Evolutionary conservation across 2,888 invertebrate genomes (phyloP).

Genomic region (Tachina fera): DNA sequence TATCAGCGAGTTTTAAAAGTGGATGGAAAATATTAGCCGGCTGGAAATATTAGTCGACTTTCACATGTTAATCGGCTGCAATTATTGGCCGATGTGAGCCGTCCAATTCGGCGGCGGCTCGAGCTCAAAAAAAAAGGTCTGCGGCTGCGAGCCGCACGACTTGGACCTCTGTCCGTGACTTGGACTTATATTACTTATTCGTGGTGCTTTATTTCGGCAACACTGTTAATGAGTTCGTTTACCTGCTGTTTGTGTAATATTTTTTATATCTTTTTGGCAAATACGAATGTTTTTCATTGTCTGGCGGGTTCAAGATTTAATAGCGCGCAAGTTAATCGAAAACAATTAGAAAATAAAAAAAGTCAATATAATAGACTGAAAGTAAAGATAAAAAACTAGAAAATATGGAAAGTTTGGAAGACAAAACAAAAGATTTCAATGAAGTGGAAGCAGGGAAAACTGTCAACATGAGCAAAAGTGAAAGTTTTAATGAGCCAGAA

Average conservation of each 20-base stretch:
- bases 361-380: neutral
- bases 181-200: neutral
- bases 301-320: conserved; percentile 59
- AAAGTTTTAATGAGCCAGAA: conserved; percentile 54
- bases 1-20: too few relatives aligned
- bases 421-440: conserved; percentile 32
- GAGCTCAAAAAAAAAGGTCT: too few relatives aligned
- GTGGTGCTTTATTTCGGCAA: neutral
- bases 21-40: too few relatives aligned
- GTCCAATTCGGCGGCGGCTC: too few relatives aligned
- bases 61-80: too few relatives aligned
- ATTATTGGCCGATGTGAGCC: too few relatives aligned
- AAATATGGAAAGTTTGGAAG: conserved; percentile 43
- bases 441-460: neutral
- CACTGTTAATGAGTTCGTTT: conserved; percentile 62
- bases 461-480: conserved; percentile 39
- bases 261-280: conserved; percentile 51
- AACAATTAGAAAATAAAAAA: conserved; percentile 33
- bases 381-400: neutral
- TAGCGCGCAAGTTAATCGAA: conserved; percentile 58
- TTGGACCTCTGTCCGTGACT: too few relatives aligned
- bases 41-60: too few relatives aligned
- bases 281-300: conserved; percentile 60
- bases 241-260: conserved; percentile 58
- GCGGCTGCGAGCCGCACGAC: too few relatives aligned